Evolutionary conservation across 2,888 invertebrate genomes (phyloP).

Genomic region (Acanthoscelides obtectus): DNA sequence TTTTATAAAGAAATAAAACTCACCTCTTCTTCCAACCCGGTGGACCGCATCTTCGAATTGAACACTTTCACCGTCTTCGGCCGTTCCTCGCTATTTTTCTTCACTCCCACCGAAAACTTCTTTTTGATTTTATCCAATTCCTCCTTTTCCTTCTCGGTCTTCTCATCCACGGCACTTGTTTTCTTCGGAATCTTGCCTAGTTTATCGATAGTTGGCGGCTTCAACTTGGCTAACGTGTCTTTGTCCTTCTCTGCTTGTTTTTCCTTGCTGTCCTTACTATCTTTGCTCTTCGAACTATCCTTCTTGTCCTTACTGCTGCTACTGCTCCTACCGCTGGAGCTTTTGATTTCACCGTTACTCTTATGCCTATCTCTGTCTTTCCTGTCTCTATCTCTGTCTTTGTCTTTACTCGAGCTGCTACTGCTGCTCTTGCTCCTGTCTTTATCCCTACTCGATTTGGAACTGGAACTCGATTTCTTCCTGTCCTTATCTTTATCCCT

Average conservation of each 20-base stretch:
- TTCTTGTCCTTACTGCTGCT: conserved; percentile 36
- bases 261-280: conserved; percentile 46
- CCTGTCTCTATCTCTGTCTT: conserved; percentile 21
- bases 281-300: conserved; percentile 42
- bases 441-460: conserved; percentile 29
- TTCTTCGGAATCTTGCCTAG: conserved; percentile 77
- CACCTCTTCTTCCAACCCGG: conserved; percentile 82
- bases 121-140: conserved; percentile 52
- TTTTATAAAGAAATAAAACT: too few relatives aligned
- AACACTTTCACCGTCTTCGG: conserved; percentile 90
- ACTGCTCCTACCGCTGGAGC: conserved; percentile 30
- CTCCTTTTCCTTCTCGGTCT: conserved; percentile 36
- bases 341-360: conserved; percentile 26
- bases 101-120: conserved; percentile 76
- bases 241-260: conserved; percentile 64
- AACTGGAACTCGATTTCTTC: conserved; percentile 18
- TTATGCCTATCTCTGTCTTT: conserved; percentile 35
- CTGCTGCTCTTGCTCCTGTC: conserved; percentile 29
- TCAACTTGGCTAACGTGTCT: conserved; percentile 62
- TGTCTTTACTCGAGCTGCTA: conserved; percentile 32
- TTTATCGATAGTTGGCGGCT: conserved; percentile 65
- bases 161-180: conserved; percentile 48
- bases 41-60: conserved; percentile 87
- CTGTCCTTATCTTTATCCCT: conserved; percentile 32
- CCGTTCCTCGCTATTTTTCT: conserved; percentile 64